phyloP scores from a whole-genome alignment of 1,140 invertebrate genomes.

The Phocides pigmalion region DNA sequence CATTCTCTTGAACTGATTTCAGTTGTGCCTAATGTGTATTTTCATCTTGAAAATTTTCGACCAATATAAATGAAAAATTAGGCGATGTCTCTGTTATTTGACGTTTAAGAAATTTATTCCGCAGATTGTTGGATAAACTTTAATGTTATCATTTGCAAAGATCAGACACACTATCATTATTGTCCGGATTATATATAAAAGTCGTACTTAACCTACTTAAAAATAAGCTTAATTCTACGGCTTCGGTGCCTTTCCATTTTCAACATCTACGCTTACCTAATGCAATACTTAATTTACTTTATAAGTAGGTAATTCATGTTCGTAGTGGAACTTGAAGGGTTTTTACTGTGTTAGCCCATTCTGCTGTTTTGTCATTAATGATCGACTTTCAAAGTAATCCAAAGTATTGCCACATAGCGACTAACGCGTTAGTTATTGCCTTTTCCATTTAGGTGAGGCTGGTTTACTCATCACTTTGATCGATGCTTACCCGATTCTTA shows the following conservation, averaged over 20 bases:
- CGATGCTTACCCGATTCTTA: neutral
- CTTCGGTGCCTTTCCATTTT: slow-evolving; percentile 47
- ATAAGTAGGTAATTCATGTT: slow-evolving; percentile 36
- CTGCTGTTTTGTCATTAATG: slow-evolving; percentile 34
- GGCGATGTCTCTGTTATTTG: neutral
- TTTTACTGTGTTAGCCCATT: slow-evolving; percentile 30
- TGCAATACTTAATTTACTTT: slow-evolving; percentile 38
- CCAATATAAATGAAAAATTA: neutral
- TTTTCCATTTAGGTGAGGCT: slow-evolving; percentile 4
- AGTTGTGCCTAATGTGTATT: slow-evolving; percentile 49
- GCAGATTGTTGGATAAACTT: neutral
- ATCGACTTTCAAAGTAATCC: slow-evolving; percentile 26
- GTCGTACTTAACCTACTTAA: slow-evolving; percentile 58
- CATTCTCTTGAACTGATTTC: slow-evolving; percentile 50
- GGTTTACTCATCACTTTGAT: neutral
- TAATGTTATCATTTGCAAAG: slow-evolving; percentile 10
- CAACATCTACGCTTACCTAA: slow-evolving; percentile 44
- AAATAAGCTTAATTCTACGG: slow-evolving; percentile 48
- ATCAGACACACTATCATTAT: slow-evolving; percentile 12
- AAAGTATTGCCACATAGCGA: slow-evolving; percentile 21
- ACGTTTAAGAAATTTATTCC: neutral
- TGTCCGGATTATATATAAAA: slow-evolving; percentile 14
- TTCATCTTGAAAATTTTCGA: slow-evolving; percentile 32
- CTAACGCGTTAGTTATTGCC: slow-evolving; percentile 2
- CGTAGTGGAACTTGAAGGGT: slow-evolving; percentile 29